Evolutionary conservation across 2,888 invertebrate species (phyloP).

Genomic region (Margaritifera margaritifera): DNA sequence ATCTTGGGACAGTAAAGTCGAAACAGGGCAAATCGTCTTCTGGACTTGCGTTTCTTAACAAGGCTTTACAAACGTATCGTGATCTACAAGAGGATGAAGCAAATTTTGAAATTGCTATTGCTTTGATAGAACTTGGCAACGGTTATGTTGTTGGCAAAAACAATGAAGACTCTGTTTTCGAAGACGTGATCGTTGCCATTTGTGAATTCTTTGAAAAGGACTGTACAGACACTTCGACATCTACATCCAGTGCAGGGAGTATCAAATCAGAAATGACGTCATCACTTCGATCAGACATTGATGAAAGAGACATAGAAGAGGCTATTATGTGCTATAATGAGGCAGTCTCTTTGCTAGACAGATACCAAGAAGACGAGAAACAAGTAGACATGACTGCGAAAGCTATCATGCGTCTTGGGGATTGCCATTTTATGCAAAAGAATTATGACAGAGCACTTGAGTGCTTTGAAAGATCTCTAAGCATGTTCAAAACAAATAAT

Average conservation of each 20-base stretch:
- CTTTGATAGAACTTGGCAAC: conserved; percentile 67
- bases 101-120: conserved; percentile 61
- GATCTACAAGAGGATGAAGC: conserved; percentile 61
- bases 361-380: conserved; percentile 47
- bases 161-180: conserved; percentile 62
- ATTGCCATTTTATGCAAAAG: conserved; percentile 69
- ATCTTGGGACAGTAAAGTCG: conserved; percentile 64
- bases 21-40: conserved; percentile 63
- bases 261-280: conserved; percentile 42
- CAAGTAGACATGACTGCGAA: conserved; percentile 60
- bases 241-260: conserved; percentile 42
- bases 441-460: conserved; percentile 65
- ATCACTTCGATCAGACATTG: conserved; percentile 41
- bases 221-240: conserved; percentile 51
- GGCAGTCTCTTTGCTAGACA: conserved; percentile 61
- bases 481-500: conserved; percentile 56
- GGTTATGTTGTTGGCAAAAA: conserved; percentile 64
- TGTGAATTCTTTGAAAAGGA: conserved; percentile 66
- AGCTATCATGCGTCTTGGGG: conserved; percentile 66
- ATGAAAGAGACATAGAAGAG: conserved; percentile 62
- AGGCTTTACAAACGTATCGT: conserved; percentile 59
- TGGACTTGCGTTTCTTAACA: conserved; percentile 64
- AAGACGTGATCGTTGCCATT: conserved; percentile 63
- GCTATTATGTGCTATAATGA: conserved; percentile 67
- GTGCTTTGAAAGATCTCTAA: conserved; percentile 67